Base-by-base conservation (phyloP, 2,888 invertebrate genomes). In the Agrotis puta region DNA sequence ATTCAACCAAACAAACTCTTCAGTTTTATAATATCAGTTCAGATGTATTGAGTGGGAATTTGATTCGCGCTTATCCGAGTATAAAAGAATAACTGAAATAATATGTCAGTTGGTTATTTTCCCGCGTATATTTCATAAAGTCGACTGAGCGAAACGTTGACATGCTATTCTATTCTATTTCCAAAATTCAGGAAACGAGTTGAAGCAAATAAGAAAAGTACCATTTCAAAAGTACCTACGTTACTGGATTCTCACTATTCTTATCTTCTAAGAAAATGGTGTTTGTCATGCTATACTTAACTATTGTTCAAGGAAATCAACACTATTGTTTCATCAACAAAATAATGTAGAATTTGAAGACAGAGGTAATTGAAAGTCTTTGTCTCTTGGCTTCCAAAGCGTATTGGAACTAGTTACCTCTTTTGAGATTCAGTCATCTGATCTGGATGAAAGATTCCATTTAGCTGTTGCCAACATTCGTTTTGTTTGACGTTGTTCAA, bases 71-170 rank as follows among this genome's bases (percentile, higher is more conserved):
- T 77, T 75, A 75, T 75, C 71, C 62, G 64, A 57, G 63, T 77
- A 75, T 56, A 58, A 70, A 75, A 77, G 58, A 76, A 70, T 73
- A 83, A 74, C 71, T 70, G 57, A 76, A 72, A 62, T 76, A 58
- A 64, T 80, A 72, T 78, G 62, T 70, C 74, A 73, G 81, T 76
- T 73, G 81, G 56, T 68, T 71, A 78, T 74, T 70, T 82, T 85
- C 81, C 70, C 76, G 70, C 74, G 72, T 78, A 73, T 77, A 75
- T 74, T 72, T 80, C 74, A 81, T 69, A 59, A 81, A 78, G 56
- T 70, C 53, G 64, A 65, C 65, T 74, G 74, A 85, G 76, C 51
- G 71, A 70, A 67, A 64, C 66, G 22, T 27, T 71, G 61, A 62
- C 45, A 51, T 24, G 24, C 5, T 50, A 54, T 54, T 48, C 18